A percentile compares a stretch with the other conserved stretches of the same genome.
Conservation (phyloP, 2,113 vertebrate genomes). For the Antidorcas marsupialis region DNA sequence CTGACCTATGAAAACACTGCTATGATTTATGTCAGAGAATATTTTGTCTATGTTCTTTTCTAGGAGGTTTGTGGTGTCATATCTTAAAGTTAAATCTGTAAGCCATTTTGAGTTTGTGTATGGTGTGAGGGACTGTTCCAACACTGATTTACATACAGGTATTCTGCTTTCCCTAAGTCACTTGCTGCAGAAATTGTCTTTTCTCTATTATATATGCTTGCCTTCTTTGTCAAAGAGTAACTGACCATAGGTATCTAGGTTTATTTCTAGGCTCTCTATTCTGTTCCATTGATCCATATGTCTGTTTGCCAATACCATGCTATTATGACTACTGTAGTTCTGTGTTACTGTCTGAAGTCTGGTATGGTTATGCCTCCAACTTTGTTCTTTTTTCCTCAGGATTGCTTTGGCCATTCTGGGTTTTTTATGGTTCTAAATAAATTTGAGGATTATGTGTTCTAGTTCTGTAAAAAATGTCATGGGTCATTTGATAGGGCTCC, state of each 20-base stretch:
- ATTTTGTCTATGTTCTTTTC: background rate
- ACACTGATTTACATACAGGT: background rate
- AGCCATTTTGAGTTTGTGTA: background rate
- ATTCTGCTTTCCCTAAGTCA: background rate
- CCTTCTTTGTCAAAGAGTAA: background rate
- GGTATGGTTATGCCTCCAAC: background rate
- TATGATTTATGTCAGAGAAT: background rate
- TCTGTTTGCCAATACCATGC: background rate
- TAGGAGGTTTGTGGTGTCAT: background rate
- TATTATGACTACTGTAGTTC: background rate
- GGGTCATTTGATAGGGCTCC: background rate
- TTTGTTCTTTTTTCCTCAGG: background rate
- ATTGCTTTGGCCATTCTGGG: background rate
- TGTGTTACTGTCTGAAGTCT: background rate
- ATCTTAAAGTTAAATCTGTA: background rate
- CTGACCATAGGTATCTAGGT: background rate
- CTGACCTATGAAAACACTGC: background rate
- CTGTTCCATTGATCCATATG: background rate
- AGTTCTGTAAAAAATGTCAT: background rate
- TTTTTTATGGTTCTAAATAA: background rate
- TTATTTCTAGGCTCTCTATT: background rate
- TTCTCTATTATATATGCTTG: background rate
- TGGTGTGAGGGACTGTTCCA: background rate
- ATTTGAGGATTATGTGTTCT: background rate
- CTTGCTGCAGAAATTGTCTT: background rate